A percentile compares a stretch with the other conserved stretches of the same genome.
These are phyloP conservation scores for Pongo pygmaeus DNA, from an alignment of 2,113 vertebrate genomes.

Conservation along the genomic window DNA sequence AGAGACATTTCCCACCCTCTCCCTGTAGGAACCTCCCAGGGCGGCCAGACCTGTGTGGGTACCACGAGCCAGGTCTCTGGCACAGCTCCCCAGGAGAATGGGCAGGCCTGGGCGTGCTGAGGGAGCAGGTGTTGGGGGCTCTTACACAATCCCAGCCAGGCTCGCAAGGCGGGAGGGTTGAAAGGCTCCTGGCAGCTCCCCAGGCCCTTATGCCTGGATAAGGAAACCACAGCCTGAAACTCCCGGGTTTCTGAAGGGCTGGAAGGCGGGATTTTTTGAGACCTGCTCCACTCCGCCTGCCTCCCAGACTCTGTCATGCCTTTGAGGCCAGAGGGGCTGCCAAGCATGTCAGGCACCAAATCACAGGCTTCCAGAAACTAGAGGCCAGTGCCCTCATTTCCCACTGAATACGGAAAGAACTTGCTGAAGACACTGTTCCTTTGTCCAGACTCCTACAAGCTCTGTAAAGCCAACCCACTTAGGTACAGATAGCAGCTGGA, in stretches of 20 bases:
- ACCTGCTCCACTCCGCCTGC: neutral
- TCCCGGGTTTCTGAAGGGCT: conserved; percentile 28
- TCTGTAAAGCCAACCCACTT: neutral
- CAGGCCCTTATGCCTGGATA: conserved; percentile 37
- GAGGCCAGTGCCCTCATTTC: neutral
- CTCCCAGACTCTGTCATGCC: conserved; percentile 34
- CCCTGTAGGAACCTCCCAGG: conserved; percentile 3
- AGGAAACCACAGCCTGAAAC: conserved; percentile 64
- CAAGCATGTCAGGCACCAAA: neutral
- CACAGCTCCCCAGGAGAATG: neutral
- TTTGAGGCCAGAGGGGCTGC: conserved; percentile 42
- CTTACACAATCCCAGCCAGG: conserved; percentile 49
- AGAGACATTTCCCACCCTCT: conserved; percentile 28
- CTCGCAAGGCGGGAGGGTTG: conserved; percentile 61
- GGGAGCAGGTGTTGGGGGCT: neutral
- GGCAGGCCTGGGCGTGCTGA: conserved; percentile 61
- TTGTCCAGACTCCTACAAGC: neutral
- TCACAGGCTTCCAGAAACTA: neutral
- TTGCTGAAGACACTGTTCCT: neutral
- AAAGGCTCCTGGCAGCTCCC: conserved; percentile 65
- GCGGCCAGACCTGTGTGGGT: conserved; percentile 52
- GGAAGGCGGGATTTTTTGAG: conserved; percentile 55
- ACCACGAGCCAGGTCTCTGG: conserved; percentile 36
- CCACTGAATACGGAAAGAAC: neutral
- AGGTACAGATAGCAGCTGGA: neutral